Evolutionary conservation across 2,113 vertebrate species (phyloP).

Genomic region (Rattus rattus): DNA sequence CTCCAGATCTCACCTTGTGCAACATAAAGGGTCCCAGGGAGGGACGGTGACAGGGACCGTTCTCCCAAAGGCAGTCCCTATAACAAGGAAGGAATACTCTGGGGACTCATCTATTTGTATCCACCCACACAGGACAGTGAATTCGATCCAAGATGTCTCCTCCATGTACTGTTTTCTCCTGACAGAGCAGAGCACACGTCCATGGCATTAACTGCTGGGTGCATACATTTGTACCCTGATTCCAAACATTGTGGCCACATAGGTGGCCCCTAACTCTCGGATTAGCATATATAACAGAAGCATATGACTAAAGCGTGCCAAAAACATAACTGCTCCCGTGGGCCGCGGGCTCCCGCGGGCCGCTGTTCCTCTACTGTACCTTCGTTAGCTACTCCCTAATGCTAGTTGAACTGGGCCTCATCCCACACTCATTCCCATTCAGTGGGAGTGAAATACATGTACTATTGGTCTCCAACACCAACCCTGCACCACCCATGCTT

Average conservation of each 20-base stretch:
- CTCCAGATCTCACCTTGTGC: rapidly evolving
- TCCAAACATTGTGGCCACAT: neutral
- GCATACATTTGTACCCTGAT: neutral
- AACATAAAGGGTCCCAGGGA: neutral
- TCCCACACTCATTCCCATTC: neutral
- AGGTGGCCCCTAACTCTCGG: neutral
- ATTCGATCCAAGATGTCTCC: neutral
- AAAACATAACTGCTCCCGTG: rapidly evolving
- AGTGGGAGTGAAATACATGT: neutral
- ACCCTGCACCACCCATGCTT: neutral
- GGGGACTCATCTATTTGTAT: neutral
- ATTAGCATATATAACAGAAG: neutral
- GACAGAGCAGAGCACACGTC: too few species aligned
- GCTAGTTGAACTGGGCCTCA: neutral
- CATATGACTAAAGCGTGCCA: neutral
- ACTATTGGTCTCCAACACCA: neutral
- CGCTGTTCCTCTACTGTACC: rapidly evolving
- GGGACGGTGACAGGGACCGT: neutral
- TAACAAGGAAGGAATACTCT: neutral
- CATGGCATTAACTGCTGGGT: neutral
- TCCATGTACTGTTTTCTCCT: neutral
- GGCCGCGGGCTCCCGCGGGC: rapidly evolving
- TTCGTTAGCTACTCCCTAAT: neutral
- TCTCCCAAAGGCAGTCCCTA: neutral
- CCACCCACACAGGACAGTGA: neutral